These are phyloP conservation scores for Drosophila robusta DNA, from an alignment of 2,888 invertebrate genomes.

Conservation along the genomic window DNA sequence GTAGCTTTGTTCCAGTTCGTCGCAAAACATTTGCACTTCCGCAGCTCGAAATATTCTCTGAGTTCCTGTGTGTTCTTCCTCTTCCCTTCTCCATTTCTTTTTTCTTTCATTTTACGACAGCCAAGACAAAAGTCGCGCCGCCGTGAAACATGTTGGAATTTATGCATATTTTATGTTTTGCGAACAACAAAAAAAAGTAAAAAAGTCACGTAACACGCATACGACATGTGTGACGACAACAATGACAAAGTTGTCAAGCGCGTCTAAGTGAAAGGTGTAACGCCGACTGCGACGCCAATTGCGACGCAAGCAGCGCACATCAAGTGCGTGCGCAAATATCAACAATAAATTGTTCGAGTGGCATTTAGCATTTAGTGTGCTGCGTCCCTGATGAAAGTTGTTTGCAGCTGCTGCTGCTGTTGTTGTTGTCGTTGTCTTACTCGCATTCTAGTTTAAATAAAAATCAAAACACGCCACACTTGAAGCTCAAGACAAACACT, in stretches of 20 bases:
- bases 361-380: conserved; percentile 53
- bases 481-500: conserved; percentile 77
- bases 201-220: conserved; percentile 68
- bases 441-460: conserved; percentile 61
- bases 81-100: conserved; percentile 10
- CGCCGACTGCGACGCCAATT: conserved; percentile 9
- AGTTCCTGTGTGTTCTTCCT: conserved; percentile 2
- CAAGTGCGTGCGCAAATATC: conserved; percentile 74
- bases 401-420: conserved; percentile 29
- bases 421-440: conserved; percentile 22
- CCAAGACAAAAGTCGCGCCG: conserved; percentile 38
- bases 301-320: conserved; percentile 22
- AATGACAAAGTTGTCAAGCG: conserved; percentile 50
- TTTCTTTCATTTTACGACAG: conserved; percentile 59
- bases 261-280: conserved; percentile 60
- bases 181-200: conserved; percentile 42
- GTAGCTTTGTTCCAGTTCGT: conserved; percentile 39
- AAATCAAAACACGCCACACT: conserved; percentile 78
- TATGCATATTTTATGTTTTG: conserved; percentile 79
- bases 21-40: conserved; percentile 62
- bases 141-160: conserved; percentile 67
- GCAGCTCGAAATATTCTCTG: conserved; percentile 28
- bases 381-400: conserved; percentile 49
- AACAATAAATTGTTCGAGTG: conserved; percentile 62
- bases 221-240: conserved; percentile 70